These are phyloP conservation scores for Halictus ligatus DNA, from an alignment of 2,888 invertebrate species.

Conservation along the genomic window DNA sequence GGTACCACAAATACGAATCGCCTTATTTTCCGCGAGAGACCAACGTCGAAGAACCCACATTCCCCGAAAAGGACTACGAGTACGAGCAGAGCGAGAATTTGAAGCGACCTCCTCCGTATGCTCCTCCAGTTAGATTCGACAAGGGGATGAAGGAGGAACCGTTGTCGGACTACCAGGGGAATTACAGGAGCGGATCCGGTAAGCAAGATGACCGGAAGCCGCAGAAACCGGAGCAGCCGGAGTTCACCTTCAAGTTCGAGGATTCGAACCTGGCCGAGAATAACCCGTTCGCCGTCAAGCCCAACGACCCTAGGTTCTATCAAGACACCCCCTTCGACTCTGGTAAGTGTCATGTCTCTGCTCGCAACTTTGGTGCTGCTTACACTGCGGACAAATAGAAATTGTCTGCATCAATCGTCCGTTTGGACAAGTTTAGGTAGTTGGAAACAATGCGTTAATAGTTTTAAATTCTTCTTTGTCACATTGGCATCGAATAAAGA, in stretches of 20 bases:
- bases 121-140: conserved; percentile 17
- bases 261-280: conserved; percentile 65
- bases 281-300: conserved; percentile 81
- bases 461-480: too few relatives aligned
- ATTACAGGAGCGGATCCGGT: not conserved
- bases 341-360: conserved; percentile 41
- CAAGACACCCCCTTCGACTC: conserved; percentile 65
- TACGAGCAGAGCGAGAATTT: conserved; percentile 10
- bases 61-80: conserved; percentile 22
- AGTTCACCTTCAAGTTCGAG: conserved; percentile 79
- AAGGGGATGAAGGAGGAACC: conserved; percentile 64
- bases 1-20: conserved; percentile 16
- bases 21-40: conserved; percentile 16
- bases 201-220: conserved; percentile 1
- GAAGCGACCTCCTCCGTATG: not conserved
- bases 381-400: not conserved
- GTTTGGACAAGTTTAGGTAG: not conserved
- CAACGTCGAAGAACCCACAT: not conserved
- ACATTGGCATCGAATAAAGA: not conserved
- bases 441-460: too few relatives aligned
- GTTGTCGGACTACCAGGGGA: conserved; percentile 38
- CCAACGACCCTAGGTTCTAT: conserved; percentile 83
- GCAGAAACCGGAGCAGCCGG: conserved; percentile 45
- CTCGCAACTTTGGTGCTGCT: too few relatives aligned
- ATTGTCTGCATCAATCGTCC: not conserved